Percentiles rank a stretch among this genome's conserved stretches.
These are phyloP conservation scores for Tetragonula carbonaria DNA, from an alignment of 2,888 invertebrate species.

Conservation along the genomic window DNA sequence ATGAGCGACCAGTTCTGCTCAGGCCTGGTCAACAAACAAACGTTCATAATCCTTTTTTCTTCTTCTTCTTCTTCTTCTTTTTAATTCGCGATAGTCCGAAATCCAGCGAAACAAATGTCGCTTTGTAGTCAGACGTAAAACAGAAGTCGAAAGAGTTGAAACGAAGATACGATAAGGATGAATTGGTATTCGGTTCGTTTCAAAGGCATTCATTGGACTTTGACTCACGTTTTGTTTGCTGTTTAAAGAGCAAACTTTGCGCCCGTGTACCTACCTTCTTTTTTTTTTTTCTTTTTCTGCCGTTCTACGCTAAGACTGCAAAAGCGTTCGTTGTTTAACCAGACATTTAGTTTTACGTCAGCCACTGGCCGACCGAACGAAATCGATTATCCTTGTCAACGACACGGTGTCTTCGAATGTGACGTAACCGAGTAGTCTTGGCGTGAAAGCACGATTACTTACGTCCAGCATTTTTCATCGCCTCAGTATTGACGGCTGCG, in stretches of 20 bases:
- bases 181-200: conserved; percentile 13
- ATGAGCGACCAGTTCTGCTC: conserved; percentile 15
- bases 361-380: background rate
- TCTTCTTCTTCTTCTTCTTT: background rate
- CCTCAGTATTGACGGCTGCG: conserved; percentile 1
- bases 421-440: background rate
- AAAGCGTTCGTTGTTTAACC: conserved; percentile 30
- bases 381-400: conserved; percentile 18
- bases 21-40: conserved; percentile 47
- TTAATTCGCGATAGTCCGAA: background rate
- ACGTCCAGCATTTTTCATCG: conserved; percentile 40
- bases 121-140: background rate
- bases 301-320: conserved; percentile 15
- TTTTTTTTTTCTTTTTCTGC: conserved; percentile 1
- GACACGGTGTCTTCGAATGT: conserved; percentile 6
- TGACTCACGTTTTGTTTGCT: conserved; percentile 35
- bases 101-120: background rate
- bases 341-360: conserved; percentile 30
- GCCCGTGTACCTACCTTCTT: conserved; percentile 24
- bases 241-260: conserved; percentile 54
- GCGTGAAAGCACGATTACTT: conserved; percentile 39
- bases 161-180: background rate
- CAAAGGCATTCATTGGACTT: conserved; percentile 32
- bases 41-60: background rate
- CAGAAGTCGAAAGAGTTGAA: background rate